Evolutionary conservation across 2,888 invertebrate species (phyloP).

Genomic region (Heliconius cydno): DNA sequence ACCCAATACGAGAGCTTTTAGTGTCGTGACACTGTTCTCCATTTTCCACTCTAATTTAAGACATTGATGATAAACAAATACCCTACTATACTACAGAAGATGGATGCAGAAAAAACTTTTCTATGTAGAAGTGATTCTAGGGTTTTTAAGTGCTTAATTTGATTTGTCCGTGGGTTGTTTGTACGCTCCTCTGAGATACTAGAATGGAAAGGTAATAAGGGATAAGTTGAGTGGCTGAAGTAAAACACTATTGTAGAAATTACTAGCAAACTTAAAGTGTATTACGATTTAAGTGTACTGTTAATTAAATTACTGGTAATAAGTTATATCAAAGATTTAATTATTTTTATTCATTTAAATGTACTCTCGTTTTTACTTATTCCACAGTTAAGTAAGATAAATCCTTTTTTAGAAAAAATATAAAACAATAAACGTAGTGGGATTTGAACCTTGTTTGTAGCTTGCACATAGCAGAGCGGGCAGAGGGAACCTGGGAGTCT

Average conservation of each 20-base stretch:
- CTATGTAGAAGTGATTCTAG: background rate
- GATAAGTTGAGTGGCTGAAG: conserved; percentile 22
- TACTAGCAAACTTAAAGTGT: conserved; percentile 12
- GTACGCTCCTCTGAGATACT: conserved; percentile 34
- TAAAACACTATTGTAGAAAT: conserved; percentile 28
- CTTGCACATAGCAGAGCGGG: no score
- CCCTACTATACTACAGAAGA: no score
- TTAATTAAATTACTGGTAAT: background rate
- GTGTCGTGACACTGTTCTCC: no score
- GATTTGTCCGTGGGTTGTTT: conserved; percentile 41
- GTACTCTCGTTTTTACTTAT: no score
- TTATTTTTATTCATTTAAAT: background rate
- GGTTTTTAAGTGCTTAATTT: conserved; percentile 33
- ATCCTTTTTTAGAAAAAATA: no score
- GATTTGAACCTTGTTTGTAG: no score
- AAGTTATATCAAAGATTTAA: background rate
- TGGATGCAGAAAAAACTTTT: background rate
- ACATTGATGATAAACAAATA: no score
- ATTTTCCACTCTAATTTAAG: no score
- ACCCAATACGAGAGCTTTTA: no score
- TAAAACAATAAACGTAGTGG: no score
- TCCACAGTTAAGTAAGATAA: no score
- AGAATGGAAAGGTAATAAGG: conserved; percentile 45
- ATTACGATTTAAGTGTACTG: background rate
- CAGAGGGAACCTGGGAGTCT: no score